Conservation (phyloP, 2,797 vertebrate genomes). For the Chrysocyon brachyurus region DNA sequence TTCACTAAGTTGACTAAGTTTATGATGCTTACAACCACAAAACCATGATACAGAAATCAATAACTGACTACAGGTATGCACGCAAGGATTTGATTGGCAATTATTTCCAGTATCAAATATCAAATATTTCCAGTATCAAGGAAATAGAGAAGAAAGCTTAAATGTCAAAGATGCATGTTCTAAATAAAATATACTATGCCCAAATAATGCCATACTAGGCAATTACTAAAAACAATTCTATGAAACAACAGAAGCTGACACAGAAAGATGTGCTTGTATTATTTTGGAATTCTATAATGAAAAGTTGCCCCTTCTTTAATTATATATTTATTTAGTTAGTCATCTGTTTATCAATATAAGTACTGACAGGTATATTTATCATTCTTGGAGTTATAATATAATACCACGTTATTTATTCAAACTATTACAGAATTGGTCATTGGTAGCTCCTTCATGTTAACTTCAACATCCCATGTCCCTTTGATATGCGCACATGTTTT, state of each 20-base stretch:
- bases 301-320: background rate
- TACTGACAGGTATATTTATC: background rate
- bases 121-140: background rate
- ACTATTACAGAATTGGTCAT: background rate
- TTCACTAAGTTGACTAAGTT: background rate
- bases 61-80: background rate
- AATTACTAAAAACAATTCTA: background rate
- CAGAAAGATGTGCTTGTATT: background rate
- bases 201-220: background rate
- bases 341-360: background rate
- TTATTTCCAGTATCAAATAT: background rate
- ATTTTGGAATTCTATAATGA: slow-evolving; percentile 17
- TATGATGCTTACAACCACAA: background rate
- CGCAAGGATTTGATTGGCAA: background rate
- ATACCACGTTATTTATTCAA: background rate
- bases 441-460: background rate
- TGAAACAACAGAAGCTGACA: background rate
- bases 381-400: background rate
- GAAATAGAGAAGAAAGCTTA: background rate
- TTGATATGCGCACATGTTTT: background rate
- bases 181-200: background rate
- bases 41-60: background rate
- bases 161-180: background rate
- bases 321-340: background rate
- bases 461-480: too few species aligned